Percentiles rank a stretch among this genome's conserved stretches.
These are phyloP conservation scores for Sebastes minor DNA, from an alignment of 2,797 vertebrate genomes.

Conservation along the genomic window DNA sequence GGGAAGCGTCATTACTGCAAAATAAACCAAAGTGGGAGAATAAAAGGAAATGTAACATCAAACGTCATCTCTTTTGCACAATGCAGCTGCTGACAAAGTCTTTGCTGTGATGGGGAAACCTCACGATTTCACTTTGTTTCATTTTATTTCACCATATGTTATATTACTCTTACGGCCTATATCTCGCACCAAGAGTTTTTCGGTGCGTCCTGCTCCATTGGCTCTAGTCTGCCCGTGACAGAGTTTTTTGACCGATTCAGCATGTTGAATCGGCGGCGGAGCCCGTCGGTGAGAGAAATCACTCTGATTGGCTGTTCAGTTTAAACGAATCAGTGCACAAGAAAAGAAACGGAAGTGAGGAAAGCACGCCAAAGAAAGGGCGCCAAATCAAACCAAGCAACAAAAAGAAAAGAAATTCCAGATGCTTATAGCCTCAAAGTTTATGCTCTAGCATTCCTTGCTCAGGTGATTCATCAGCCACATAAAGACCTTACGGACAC, in stretches of 20 bases:
- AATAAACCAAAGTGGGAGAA: neutral
- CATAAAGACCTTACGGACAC: neutral
- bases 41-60: neutral
- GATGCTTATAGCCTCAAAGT: neutral
- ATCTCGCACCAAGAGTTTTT: too few species aligned
- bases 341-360: too few species aligned
- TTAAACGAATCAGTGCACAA: too few species aligned
- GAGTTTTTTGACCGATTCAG: too few species aligned
- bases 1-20: neutral
- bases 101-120: neutral
- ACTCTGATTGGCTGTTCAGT: too few species aligned
- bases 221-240: too few species aligned
- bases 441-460: neutral
- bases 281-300: too few species aligned
- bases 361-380: neutral
- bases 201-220: too few species aligned
- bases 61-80: neutral
- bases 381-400: neutral
- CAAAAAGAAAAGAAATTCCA: neutral
- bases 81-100: neutral
- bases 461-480: constrained; percentile 34
- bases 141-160: neutral
- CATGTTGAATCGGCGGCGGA: too few species aligned
- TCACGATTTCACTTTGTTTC: neutral
- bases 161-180: neutral